Conservation (phyloP, 1,140 invertebrate species). For the Drosophila bocki region DNA sequence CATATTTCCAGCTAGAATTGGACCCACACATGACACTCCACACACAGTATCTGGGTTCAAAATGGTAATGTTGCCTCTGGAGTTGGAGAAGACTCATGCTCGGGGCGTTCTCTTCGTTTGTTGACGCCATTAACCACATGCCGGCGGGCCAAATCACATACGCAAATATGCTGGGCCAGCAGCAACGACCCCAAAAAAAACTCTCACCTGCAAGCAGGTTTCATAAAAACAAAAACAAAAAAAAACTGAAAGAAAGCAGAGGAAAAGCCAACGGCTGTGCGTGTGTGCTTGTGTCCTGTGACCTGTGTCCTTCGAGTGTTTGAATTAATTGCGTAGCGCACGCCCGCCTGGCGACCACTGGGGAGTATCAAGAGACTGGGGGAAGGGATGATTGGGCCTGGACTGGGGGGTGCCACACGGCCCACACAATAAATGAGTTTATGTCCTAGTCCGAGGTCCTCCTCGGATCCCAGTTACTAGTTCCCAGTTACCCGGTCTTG, state of each 20-base stretch:
- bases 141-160: conserved; percentile 67
- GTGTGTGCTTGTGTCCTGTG: conserved; percentile 43
- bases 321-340: conserved; percentile 81
- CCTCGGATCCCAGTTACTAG: conserved; percentile 7
- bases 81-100: neutral
- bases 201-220: conserved; percentile 1
- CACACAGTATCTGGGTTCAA: neutral
- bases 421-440: conserved; percentile 79
- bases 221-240: neutral
- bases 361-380: neutral
- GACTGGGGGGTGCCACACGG: neutral
- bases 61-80: conserved; percentile 11
- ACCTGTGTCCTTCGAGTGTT: conserved; percentile 75
- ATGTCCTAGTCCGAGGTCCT: conserved; percentile 59
- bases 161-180: conserved; percentile 55
- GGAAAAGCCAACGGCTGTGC: conserved; percentile 9
- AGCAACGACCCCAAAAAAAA: conserved; percentile 14
- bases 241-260: neutral
- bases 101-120: conserved; percentile 52
- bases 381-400: neutral
- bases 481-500: neutral
- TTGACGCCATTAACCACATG: conserved; percentile 76
- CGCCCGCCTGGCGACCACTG: conserved; percentile 73
- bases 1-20: conserved; percentile 1
- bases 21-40: conserved; percentile 13